These are phyloP conservation scores for Heliothis virescens DNA, from an alignment of 1,140 invertebrate genomes.

Conservation along the genomic window DNA sequence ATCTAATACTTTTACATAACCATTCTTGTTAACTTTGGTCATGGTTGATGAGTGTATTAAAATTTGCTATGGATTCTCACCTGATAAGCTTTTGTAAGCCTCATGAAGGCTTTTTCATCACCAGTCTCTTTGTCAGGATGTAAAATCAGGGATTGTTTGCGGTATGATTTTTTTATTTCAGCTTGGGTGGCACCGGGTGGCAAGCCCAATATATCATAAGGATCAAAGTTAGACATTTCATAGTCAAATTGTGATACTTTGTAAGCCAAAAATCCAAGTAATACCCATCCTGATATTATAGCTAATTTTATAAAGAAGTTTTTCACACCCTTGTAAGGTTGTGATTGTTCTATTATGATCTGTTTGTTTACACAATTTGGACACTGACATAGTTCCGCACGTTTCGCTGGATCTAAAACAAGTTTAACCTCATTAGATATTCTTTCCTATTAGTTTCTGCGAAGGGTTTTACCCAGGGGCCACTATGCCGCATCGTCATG, in stretches of 20 bases:
- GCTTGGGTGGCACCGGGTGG: slow-evolving; percentile 93
- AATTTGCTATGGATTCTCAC: slow-evolving; percentile 60
- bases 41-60: too few species aligned
- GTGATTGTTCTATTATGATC: slow-evolving; percentile 91
- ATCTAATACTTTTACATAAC: too few species aligned
- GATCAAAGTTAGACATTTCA: slow-evolving; percentile 99
- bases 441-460: not conserved
- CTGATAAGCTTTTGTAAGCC: slow-evolving; percentile 97
- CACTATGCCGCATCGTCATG: slow-evolving; percentile 37
- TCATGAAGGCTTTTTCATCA: slow-evolving; percentile 99
- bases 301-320: slow-evolving; percentile 87
- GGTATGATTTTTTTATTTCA: slow-evolving; percentile 98
- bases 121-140: slow-evolving; percentile 99
- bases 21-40: too few species aligned
- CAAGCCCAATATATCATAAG: slow-evolving; percentile 97
- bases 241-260: slow-evolving; percentile 99
- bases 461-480: not conserved
- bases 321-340: slow-evolving; percentile 95
- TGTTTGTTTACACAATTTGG: slow-evolving; percentile 95
- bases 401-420: slow-evolving; percentile 90
- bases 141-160: slow-evolving; percentile 95
- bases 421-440: slow-evolving; percentile 30
- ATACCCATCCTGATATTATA: slow-evolving; percentile 95
- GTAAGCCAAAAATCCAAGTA: slow-evolving; percentile 95
- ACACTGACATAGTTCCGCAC: slow-evolving; percentile 94